A percentile compares a stretch with the other conserved stretches of the same genome.
Conservation (phyloP, 2,113 vertebrate genomes). For the Nesogale talazaci region DNA sequence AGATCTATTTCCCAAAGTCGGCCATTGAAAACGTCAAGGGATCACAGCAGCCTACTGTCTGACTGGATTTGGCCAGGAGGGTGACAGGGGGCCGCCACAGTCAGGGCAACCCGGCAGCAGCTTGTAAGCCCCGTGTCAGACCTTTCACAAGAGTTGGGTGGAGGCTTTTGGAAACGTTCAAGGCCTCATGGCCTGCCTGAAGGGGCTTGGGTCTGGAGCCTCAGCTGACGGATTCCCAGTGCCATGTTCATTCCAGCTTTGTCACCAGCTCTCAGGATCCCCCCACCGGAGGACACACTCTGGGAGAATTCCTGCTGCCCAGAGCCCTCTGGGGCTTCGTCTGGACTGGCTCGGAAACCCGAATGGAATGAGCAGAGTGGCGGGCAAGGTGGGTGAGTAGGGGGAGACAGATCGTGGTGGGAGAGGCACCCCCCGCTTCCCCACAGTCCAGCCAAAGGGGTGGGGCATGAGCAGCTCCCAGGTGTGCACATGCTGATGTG, state of each 20-base stretch:
- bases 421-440: not conserved
- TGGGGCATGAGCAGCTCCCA: not conserved
- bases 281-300: not conserved
- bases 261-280: no score
- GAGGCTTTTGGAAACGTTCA: accelerated
- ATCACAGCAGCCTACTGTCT: not conserved
- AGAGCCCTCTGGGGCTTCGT: not conserved
- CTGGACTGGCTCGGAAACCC: accelerated
- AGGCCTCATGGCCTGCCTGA: not conserved
- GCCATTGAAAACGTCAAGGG: not conserved
- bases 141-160: accelerated
- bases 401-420: not conserved
- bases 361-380: not conserved
- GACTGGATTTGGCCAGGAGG: not conserved
- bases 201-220: not conserved
- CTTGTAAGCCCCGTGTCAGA: not conserved
- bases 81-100: not conserved
- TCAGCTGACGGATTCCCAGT: not conserved
- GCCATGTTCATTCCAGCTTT: not conserved
- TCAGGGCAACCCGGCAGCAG: not conserved
- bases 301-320: not conserved
- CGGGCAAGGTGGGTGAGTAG: not conserved
- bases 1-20: not conserved
- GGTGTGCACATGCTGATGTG: not conserved
- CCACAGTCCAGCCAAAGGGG: not conserved